These are phyloP conservation scores for Callithrix jacchus DNA, from an alignment of 2,113 vertebrate species.

Conservation along the genomic window DNA sequence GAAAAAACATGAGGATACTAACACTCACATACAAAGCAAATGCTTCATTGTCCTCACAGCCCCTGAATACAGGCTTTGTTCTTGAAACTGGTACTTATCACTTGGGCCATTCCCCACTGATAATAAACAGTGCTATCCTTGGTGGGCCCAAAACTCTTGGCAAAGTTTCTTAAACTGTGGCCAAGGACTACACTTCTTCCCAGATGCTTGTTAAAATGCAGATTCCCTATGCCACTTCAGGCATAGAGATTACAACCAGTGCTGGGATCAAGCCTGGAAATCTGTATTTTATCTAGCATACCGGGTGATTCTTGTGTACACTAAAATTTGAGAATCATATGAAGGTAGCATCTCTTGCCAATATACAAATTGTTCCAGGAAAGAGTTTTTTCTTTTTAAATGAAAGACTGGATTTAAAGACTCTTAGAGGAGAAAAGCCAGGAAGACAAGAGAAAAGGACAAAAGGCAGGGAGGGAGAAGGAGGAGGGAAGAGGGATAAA, in stretches of 20 bases:
- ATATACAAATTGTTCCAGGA: background rate
- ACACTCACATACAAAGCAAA: background rate
- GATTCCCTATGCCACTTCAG: background rate
- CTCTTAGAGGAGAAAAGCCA: background rate
- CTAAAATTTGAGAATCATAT: background rate
- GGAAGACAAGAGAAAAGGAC: background rate
- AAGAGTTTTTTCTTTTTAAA: background rate
- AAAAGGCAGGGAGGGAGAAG: background rate
- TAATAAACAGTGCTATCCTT: background rate
- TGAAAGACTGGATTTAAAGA: background rate
- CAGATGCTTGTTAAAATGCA: background rate
- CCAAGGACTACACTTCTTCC: background rate
- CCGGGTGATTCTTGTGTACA: background rate
- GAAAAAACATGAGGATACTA: background rate
- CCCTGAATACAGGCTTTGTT: background rate
- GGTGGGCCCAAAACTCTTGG: background rate
- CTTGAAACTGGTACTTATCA: background rate
- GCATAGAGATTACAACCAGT: rapidly evolving
- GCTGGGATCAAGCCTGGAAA: rapidly evolving
- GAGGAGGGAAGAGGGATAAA: background rate
- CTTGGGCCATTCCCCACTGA: rapidly evolving
- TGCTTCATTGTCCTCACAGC: background rate
- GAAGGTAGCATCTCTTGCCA: background rate
- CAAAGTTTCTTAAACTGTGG: background rate
- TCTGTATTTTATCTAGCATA: background rate